Percentiles rank a stretch among this genome's conserved stretches.
These are phyloP conservation scores for Sebastes schlegelii DNA, from an alignment of 2,113 vertebrate species.

Conservation along the genomic window DNA sequence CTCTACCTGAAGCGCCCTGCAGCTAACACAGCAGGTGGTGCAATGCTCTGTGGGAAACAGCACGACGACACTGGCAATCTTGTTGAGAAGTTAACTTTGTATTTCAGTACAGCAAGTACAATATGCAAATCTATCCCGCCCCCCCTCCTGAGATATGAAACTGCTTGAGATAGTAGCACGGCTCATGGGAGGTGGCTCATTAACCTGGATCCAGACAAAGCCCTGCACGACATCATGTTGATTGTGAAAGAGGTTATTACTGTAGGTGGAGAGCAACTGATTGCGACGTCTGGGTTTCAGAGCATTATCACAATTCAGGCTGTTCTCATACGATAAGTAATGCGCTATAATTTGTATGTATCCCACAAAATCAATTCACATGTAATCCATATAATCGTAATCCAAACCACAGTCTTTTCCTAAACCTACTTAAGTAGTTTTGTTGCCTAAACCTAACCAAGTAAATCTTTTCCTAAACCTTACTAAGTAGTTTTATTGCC, in stretches of 20 bases:
- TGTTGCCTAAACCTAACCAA: no score
- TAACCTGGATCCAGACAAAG: conserved; percentile 55
- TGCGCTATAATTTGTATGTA: no score
- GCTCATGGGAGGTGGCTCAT: conserved; percentile 53
- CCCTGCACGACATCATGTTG: conserved; percentile 2
- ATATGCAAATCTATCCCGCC: neutral
- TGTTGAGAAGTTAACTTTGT: conserved; percentile 21
- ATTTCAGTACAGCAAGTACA: neutral
- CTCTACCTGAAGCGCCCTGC: conserved; percentile 3
- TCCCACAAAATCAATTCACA: no score
- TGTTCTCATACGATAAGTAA: no score
- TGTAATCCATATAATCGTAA: no score
- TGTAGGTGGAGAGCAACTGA: neutral
- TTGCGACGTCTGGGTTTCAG: neutral
- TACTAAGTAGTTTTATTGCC: no score
- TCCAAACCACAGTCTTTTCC: no score
- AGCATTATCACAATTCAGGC: neutral
- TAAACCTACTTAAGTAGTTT: no score
- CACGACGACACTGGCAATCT: neutral
- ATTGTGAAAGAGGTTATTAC: conserved; percentile 19
- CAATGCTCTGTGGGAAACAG: neutral
- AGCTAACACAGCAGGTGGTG: conserved; percentile 19
- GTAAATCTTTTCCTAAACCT: no score
- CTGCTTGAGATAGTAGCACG: conserved; percentile 42
- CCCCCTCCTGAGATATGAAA: neutral